Evolutionary conservation across 2,888 invertebrate species (phyloP), one percentile per base, ranked within the genome.

Genomic region (Bedellia somnulentella): DNA sequence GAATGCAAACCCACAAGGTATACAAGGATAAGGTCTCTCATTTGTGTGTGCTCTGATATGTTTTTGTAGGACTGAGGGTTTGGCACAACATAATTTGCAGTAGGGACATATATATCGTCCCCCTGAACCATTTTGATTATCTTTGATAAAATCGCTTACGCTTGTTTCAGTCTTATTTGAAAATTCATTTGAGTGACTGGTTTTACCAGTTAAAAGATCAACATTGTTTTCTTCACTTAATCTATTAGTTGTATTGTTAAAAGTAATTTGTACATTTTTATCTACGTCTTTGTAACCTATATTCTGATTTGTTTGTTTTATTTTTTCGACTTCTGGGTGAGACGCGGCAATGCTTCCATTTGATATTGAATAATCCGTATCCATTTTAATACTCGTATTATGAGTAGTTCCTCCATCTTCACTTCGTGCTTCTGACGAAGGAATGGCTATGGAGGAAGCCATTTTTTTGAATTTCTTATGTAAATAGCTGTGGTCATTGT

Each of bases 391-490:
- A 32, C 40, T 48, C 42, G 70, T 68, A 31, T 55, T 62, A n/a
- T n/a, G n/a, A n/a, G n/a, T n/a, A n/a, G n/a, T n/a, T n/a, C n/a
- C n/a, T n/a, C n/a, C n/a, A 6, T 18, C 9, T 18, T 49, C 47
- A 42, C 53, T 67, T 28, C 52, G 45, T 41, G 56, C 43, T 43
- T 52, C 63, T 36, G 51, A 42, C 31, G 70, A 57, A 45, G 63
- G 64, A 36, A 57, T 55, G 39, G 71, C 50, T 45, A 70, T 70
- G 38, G 76, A 66, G 51, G 81, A 83, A 57, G 86, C 89, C 78
- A 91, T 83, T 67, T 92, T 91, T 73, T 93, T 93, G 70, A 93
- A 93, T 66, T 93, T 93, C 68, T 93, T 93, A 66, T 93, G 93
- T 60, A 91, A 80, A 78, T 93, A 93, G 62, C 86, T 88, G 52